Percentiles rank a stretch among this genome's conserved stretches.
Conservation (phyloP, 2,888 invertebrate genomes). For the Eledona agricola region DNA sequence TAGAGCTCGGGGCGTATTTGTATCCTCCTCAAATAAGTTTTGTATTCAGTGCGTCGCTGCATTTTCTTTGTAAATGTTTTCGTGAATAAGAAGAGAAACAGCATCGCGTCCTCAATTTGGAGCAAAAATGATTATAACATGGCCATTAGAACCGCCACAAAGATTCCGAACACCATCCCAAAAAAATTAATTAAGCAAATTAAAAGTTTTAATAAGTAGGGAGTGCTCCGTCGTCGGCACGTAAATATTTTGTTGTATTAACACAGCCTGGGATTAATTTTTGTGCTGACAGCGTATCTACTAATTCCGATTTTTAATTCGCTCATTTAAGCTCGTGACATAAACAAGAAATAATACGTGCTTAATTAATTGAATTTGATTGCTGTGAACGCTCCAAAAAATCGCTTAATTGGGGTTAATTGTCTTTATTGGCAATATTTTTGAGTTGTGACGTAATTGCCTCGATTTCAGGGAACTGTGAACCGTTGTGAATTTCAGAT, state of each 20-base stretch:
- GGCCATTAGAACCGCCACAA: conserved; percentile 5
- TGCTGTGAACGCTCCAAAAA: too few relatives aligned
- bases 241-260: conserved; percentile 1
- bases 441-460: too few relatives aligned
- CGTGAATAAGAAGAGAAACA: conserved; percentile 7
- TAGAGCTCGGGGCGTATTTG: conserved; percentile 10
- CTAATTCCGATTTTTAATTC: conserved; percentile 25
- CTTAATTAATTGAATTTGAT: conserved; percentile 22
- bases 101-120: not conserved
- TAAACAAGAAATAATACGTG: conserved; percentile 18
- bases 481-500: too few relatives aligned
- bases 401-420: too few relatives aligned
- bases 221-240: conserved; percentile 4
- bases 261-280: too few relatives aligned
- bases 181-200: conserved; percentile 19
- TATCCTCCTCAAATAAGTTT: conserved; percentile 16
- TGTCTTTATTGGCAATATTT: too few relatives aligned
- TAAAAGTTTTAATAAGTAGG: conserved; percentile 10
- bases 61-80: conserved; percentile 19
- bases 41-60: conserved; percentile 18
- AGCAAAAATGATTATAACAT: conserved; percentile 6
- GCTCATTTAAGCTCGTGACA: conserved; percentile 9
- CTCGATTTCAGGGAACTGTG: too few relatives aligned
- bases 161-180: conserved; percentile 7
- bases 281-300: too few relatives aligned